Base-by-base conservation (phyloP, 1,140 invertebrate species). In the Bombyx mandarina region DNA sequence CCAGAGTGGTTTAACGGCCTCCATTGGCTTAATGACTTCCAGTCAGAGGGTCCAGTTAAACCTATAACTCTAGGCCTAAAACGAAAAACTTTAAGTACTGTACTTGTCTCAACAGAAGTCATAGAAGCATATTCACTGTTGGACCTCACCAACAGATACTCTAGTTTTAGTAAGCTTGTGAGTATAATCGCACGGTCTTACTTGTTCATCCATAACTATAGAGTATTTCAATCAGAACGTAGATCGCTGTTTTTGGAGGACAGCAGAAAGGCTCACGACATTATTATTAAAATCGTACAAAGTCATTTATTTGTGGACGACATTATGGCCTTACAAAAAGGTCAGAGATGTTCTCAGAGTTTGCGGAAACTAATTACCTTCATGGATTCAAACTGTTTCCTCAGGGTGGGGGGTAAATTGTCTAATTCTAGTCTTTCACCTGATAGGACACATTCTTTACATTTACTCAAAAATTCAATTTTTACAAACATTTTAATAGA, bases 401-500 rank as follows among this genome's bases (percentile, higher is more conserved):
- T 69, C 52, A 66, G 64, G 59, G 67, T 70, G 60, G 65, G 65
- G 62, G 67, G 67, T 58, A 56, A 65, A 35, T 22, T 70, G 2
- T 58, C 49, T n/a, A 44, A 61, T 35, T 44, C 67, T 1, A 47
- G 49, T 12, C 22, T 70, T 26, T 50, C 60, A 7, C 64, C 55
- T 52, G 45, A 58, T 52, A n/a, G 8, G 4, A 64, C 62, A 52
- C 58, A 70, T 59, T 65, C 67, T 2, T 8, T 64, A 10, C 45
- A 67, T 10, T 22, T 67, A 9, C 65, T 65, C 45, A 67, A 64
- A 50, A 59, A 61, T 35, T 51, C 51, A 43, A 12, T 52, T 50
- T 54, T 66, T 43, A 65, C 65, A n/a, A 58, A 59, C 9, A 43
- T 67, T 8, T n/a, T 70, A 12, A 70, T 67, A n/a, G 56, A 62